Percentiles rank a stretch among this genome's conserved stretches.
Evolutionary conservation across 2,113 vertebrate genomes (phyloP).

Genomic region (Rhea pennata): DNA sequence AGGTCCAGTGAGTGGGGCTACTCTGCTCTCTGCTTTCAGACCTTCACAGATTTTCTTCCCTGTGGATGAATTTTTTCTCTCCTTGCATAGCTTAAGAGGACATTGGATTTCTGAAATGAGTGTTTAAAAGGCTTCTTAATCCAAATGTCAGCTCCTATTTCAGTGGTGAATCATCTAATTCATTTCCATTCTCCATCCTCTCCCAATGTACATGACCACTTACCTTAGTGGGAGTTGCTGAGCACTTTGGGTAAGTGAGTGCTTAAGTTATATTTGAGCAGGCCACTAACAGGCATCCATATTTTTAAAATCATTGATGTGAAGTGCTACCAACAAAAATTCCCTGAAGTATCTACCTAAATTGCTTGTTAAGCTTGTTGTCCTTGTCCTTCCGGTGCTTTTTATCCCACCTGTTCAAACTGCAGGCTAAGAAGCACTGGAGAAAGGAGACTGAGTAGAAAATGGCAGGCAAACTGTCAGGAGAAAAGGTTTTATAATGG

Average conservation of each 20-base stretch:
- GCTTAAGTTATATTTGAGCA: neutral
- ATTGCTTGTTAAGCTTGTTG: neutral
- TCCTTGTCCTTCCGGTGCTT: neutral
- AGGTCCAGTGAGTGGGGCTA: neutral
- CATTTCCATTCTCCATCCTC: neutral
- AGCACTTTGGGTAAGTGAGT: neutral
- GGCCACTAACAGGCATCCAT: slow-evolving; percentile 15
- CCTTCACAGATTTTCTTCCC: neutral
- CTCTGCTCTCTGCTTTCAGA: neutral
- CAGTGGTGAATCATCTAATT: slow-evolving; percentile 55
- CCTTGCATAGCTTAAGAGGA: neutral
- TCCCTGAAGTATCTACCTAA: neutral
- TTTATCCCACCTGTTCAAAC: neutral
- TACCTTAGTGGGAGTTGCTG: slow-evolving; percentile 30
- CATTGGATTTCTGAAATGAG: neutral
- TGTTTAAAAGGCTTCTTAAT: neutral
- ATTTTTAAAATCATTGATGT: neutral
- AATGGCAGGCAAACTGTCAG: neutral
- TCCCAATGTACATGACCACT: neutral
- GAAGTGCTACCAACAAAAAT: neutral
- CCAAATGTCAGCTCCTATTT: slow-evolving; percentile 27
- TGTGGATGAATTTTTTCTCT: neutral
- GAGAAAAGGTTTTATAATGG: neutral
- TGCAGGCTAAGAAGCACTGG: neutral
- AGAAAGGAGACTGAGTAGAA: neutral